Percentiles rank a stretch among this genome's conserved stretches.
These are phyloP conservation scores for Fratercula arctica DNA, from an alignment of 2,797 vertebrate species.

Conservation along the genomic window DNA sequence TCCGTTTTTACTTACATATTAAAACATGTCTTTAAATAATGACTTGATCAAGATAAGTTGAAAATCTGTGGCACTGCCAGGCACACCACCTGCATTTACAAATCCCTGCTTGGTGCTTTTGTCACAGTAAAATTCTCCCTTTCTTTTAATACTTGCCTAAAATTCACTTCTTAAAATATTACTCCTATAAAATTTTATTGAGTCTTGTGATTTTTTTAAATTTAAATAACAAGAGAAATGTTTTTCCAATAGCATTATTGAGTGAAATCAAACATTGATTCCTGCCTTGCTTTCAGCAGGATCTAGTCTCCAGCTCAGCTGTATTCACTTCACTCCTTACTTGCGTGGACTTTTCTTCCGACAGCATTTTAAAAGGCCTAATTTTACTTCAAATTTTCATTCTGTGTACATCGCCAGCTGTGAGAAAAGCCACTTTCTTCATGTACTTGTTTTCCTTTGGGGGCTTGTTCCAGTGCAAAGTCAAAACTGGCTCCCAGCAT, in stretches of 20 bases:
- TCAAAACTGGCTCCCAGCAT: neutral
- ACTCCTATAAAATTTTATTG: neutral
- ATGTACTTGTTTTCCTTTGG: neutral
- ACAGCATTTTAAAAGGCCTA: neutral
- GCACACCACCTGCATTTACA: neutral
- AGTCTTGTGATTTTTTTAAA: neutral
- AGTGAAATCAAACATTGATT: neutral
- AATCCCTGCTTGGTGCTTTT: neutral
- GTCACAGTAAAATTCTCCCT: neutral
- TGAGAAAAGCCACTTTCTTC: neutral
- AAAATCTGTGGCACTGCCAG: neutral
- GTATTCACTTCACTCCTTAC: neutral
- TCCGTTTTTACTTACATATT: neutral
- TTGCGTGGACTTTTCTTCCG: neutral
- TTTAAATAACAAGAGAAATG: neutral
- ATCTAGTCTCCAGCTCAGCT: neutral
- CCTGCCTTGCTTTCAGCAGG: neutral
- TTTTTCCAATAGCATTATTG: neutral
- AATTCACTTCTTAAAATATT: conserved; percentile 2
- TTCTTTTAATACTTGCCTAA: neutral
- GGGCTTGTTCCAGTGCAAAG: neutral
- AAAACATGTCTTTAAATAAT: neutral
- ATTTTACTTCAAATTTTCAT: neutral
- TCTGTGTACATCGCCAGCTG: neutral
- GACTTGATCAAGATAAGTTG: neutral